These are phyloP conservation scores for Drosophila arawakana DNA, from an alignment of 1,140 invertebrate species.

Conservation along the genomic window DNA sequence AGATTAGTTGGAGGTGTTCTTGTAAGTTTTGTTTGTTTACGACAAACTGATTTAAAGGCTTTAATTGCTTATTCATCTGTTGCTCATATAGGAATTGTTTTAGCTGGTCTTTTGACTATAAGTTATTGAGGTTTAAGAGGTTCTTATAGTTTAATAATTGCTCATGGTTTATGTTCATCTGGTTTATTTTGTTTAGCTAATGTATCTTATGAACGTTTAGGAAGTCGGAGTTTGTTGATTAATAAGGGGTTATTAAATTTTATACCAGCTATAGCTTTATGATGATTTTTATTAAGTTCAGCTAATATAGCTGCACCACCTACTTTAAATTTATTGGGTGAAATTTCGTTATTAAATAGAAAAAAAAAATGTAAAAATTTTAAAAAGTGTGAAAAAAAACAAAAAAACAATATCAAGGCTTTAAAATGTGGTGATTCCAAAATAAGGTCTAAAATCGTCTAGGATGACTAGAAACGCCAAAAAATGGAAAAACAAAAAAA, in stretches of 20 bases:
- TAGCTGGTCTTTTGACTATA: slow-evolving; percentile 85
- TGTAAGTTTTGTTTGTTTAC: slow-evolving; percentile 87
- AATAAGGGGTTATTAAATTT: slow-evolving; percentile 85
- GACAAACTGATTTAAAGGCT: slow-evolving; percentile 84
- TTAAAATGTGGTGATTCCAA: too few species aligned
- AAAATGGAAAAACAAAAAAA: too few species aligned
- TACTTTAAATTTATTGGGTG: slow-evolving; percentile 85
- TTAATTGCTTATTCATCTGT: slow-evolving; percentile 64
- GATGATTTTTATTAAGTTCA: slow-evolving; percentile 87
- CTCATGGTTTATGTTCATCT: slow-evolving; percentile 89
- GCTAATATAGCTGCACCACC: slow-evolving; percentile 85
- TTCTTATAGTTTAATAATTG: slow-evolving; percentile 87
- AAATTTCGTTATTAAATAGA: slow-evolving; percentile 87
- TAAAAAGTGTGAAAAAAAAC: too few species aligned
- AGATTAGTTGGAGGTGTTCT: slow-evolving; percentile 86
- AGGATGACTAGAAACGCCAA: too few species aligned
- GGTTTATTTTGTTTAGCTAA: slow-evolving; percentile 89
- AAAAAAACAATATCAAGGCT: too few species aligned
- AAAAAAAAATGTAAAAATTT: too few species aligned
- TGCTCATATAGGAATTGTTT: slow-evolving; percentile 59
- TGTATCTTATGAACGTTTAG: slow-evolving; percentile 87
- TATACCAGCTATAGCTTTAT: slow-evolving; percentile 85
- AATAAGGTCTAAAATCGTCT: too few species aligned
- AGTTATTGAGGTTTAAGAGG: slow-evolving; percentile 84
- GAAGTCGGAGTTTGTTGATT: slow-evolving; percentile 82